A percentile compares a stretch with the other conserved stretches of the same genome.
Evolutionary conservation across 2,113 vertebrate genomes (phyloP).

Genomic region (Alexandromys fortis): DNA sequence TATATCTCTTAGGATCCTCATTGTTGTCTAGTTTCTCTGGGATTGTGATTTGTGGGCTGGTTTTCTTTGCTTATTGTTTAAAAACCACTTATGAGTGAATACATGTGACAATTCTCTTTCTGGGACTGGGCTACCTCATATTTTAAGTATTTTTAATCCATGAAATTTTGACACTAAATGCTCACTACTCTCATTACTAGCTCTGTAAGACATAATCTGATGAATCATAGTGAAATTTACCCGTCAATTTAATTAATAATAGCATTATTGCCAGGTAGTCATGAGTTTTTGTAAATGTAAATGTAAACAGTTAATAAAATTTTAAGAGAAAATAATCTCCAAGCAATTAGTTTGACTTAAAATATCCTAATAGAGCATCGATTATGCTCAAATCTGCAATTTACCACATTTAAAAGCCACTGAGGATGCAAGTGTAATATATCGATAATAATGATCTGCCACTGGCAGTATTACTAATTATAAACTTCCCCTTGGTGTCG

Average conservation of each 20-base stretch:
- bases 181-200: background rate
- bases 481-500: background rate
- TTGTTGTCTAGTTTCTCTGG: no score
- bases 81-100: no score
- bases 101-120: no score
- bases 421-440: background rate
- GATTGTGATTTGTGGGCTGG: no score
- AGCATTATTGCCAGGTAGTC: background rate
- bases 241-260: background rate
- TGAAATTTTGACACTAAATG: background rate
- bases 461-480: background rate
- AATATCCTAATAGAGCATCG: background rate
- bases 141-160: background rate
- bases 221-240: background rate
- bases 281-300: background rate
- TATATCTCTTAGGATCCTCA: no score
- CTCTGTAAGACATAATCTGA: background rate
- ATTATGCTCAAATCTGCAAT: background rate
- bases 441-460: background rate
- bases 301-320: background rate
- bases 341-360: background rate
- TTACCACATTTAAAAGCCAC: background rate
- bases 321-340: background rate
- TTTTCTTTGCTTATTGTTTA: no score
- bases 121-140: background rate